phyloP scores from a whole-genome alignment of 2,888 invertebrate genomes.

The Aphrophora alni region DNA sequence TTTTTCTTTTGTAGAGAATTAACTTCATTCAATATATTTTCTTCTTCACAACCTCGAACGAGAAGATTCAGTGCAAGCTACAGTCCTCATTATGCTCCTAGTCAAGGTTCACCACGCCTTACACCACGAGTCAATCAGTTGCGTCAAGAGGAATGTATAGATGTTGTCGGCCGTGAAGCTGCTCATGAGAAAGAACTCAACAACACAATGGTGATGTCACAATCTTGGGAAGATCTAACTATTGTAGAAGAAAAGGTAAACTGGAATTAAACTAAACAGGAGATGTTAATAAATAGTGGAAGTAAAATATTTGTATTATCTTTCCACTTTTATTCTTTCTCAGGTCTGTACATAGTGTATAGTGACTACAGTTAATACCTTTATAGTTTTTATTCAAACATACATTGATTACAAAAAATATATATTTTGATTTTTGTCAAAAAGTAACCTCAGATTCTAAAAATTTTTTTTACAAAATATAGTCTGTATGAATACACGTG shows the following conservation, averaged over 20 bases:
- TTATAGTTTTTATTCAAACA: too few species aligned
- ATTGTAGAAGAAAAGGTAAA: slow-evolving; percentile 66
- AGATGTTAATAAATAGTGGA: too few species aligned
- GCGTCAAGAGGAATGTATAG: slow-evolving; percentile 88
- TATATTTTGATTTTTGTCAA: too few species aligned
- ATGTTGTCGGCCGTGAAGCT: slow-evolving; percentile 82
- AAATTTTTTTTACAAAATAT: too few species aligned
- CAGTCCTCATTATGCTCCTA: slow-evolving; percentile 62
- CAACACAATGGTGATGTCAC: slow-evolving; percentile 91
- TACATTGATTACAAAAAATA: too few species aligned
- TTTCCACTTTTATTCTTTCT: too few species aligned
- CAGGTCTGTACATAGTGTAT: too few species aligned
- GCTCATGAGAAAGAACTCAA: slow-evolving; percentile 92
- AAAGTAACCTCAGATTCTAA: too few species aligned
- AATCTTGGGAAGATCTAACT: slow-evolving; percentile 92
- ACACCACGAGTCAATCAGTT: slow-evolving; percentile 89
- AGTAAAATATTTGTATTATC: too few species aligned
- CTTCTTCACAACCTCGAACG: slow-evolving; percentile 70
- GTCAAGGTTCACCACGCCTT: slow-evolving; percentile 65
- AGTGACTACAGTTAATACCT: too few species aligned
- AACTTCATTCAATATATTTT: slow-evolving; percentile 73
- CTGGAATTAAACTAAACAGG: too few species aligned
- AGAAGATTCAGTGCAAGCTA: slow-evolving; percentile 91
- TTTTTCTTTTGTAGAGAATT: slow-evolving; percentile 64
- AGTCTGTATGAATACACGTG: too few species aligned